These are phyloP conservation scores for Hyphantria cunea DNA, from an alignment of 1,140 invertebrate species.

Conservation along the genomic window DNA sequence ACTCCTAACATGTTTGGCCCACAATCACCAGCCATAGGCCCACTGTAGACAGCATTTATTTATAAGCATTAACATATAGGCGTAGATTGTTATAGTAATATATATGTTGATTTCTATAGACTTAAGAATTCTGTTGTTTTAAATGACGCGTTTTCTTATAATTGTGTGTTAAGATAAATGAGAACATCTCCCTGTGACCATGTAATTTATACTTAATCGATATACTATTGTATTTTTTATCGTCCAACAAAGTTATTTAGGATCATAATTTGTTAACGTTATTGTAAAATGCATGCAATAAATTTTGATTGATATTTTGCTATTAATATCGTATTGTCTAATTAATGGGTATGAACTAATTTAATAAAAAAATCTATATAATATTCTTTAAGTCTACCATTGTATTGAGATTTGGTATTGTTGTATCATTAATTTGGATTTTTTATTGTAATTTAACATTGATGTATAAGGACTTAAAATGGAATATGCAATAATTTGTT, in stretches of 20 bases:
- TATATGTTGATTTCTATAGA: slow-evolving; percentile 79
- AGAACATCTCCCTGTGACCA: slow-evolving; percentile 54
- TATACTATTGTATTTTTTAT: slow-evolving; percentile 46
- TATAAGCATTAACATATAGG: slow-evolving; percentile 70
- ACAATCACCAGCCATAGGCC: slow-evolving; percentile 14
- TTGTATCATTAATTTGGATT: slow-evolving; percentile 62
- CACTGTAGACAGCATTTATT: slow-evolving; percentile 73
- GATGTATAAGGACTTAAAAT: slow-evolving; percentile 50
- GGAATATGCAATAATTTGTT: slow-evolving; percentile 56
- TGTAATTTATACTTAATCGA: slow-evolving; percentile 33
- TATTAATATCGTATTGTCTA: slow-evolving; percentile 62
- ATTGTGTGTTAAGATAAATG: slow-evolving; percentile 36
- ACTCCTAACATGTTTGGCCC: not conserved
- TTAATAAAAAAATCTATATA: slow-evolving; percentile 37
- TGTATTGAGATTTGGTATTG: slow-evolving; percentile 41
- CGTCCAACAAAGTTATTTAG: slow-evolving; percentile 68
- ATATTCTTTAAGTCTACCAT: slow-evolving; percentile 57
- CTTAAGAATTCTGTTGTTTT: slow-evolving; percentile 69
- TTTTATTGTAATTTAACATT: slow-evolving; percentile 45
- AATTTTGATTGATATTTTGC: slow-evolving; percentile 75
- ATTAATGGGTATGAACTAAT: slow-evolving; percentile 38
- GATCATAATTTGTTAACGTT: slow-evolving; percentile 65
- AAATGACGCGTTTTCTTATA: slow-evolving; percentile 54
- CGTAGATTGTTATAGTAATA: slow-evolving; percentile 79
- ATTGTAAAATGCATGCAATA: slow-evolving; percentile 72